Percentiles rank a stretch among this genome's conserved stretches.
Evolutionary conservation across 1,140 invertebrate genomes (phyloP).

Genomic region (Magallana ariakensis): DNA sequence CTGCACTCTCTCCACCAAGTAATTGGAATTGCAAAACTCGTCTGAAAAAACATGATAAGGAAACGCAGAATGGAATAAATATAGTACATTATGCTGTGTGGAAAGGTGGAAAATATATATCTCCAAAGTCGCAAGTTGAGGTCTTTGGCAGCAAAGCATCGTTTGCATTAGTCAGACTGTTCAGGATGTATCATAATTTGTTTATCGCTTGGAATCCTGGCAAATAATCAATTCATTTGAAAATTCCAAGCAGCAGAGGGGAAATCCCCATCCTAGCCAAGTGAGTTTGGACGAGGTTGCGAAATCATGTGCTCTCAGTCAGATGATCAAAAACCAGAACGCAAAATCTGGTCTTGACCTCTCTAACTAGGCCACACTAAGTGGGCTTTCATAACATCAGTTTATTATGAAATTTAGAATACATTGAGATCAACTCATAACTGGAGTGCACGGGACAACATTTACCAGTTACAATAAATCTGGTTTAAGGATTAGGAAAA

Average conservation of each 20-base stretch:
- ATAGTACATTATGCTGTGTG: not conserved
- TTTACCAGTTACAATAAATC: not conserved
- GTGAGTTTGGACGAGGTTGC: not conserved
- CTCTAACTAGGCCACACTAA: conserved; percentile 25
- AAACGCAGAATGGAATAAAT: not conserved
- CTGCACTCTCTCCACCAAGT: not conserved
- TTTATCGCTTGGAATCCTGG: conserved; percentile 29
- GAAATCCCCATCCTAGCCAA: not conserved
- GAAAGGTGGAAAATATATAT: not conserved
- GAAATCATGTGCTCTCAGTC: conserved; percentile 31
- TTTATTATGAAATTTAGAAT: conserved; percentile 14
- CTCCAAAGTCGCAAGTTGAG: not conserved
- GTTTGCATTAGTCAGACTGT: conserved; percentile 15
- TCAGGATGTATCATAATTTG: conserved; percentile 32
- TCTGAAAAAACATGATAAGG: conserved; percentile 7
- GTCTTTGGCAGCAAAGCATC: conserved; percentile 21
- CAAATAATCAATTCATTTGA: conserved; percentile 37
- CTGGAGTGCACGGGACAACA: not conserved
- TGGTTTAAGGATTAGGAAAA: not conserved
- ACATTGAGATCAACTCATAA: not conserved
- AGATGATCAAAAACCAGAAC: not conserved
- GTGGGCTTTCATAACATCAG: conserved; percentile 22
- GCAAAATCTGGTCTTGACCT: conserved; percentile 16
- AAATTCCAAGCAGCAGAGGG: conserved; percentile 17
- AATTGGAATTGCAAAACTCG: conserved; percentile 29